These are phyloP conservation scores for Phrynocephalus vlangalii DNA, from an alignment of 2,797 vertebrate genomes.

Conservation along the genomic window DNA sequence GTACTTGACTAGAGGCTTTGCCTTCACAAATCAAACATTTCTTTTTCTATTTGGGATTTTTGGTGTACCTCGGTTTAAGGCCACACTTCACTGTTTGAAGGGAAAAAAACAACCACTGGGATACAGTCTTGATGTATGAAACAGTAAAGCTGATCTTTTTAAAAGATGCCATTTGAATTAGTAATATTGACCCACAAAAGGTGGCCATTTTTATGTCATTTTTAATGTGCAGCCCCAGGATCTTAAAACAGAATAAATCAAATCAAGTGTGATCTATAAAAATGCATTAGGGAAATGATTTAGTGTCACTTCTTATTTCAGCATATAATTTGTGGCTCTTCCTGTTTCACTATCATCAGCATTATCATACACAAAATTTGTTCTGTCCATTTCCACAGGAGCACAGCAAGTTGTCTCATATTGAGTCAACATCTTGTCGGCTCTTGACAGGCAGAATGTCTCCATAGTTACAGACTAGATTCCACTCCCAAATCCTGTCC, in stretches of 20 bases:
- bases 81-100: no score
- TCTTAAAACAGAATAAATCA: background rate
- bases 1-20: background rate
- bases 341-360: background rate
- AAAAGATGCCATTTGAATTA: background rate
- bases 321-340: background rate
- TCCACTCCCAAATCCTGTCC: no score
- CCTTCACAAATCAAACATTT: background rate
- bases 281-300: background rate
- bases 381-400: background rate
- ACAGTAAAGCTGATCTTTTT: background rate
- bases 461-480: no score
- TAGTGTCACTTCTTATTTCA: background rate
- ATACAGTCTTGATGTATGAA: background rate
- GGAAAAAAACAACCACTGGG: background rate
- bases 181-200: background rate
- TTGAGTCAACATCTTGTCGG: no score
- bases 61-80: background rate
- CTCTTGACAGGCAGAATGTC: no score
- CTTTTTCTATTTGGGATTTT: no score
- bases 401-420: no score
- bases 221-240: no score
- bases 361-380: background rate
- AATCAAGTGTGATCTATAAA: background rate
- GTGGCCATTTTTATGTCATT: background rate